A percentile compares a stretch with the other conserved stretches of the same genome.
These are phyloP conservation scores for Chauna torquata DNA, from an alignment of 2,113 vertebrate species.

Conservation along the genomic window DNA sequence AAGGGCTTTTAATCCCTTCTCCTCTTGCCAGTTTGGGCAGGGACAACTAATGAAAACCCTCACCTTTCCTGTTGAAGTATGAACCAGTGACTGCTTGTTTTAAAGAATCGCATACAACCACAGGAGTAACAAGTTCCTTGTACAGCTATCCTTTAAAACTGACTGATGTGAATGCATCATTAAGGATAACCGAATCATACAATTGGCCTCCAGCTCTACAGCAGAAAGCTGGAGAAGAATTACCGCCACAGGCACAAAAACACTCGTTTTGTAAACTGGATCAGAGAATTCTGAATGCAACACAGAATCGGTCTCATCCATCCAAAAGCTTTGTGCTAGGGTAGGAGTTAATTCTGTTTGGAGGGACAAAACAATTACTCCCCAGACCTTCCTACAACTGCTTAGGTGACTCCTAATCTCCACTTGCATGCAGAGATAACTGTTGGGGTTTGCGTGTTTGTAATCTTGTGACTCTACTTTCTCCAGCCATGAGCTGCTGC, in stretches of 20 bases:
- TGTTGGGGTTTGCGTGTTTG: not conserved
- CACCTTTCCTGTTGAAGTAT: not conserved
- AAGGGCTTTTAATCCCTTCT: not conserved
- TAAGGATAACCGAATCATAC: not conserved
- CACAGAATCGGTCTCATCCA: not conserved
- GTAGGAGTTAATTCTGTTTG: not conserved
- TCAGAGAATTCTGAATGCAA: not conserved
- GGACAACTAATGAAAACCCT: not conserved
- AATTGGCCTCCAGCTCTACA: not conserved
- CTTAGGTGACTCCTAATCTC: conserved; percentile 31
- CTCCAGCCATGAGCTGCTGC: not conserved
- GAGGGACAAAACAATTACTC: conserved; percentile 9
- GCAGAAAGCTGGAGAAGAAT: not conserved
- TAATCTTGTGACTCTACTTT: conserved; percentile 54
- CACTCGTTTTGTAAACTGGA: not conserved
- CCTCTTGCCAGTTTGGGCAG: not conserved
- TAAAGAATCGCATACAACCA: not conserved
- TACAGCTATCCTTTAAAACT: not conserved
- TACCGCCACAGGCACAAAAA: not conserved
- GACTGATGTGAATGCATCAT: accelerated
- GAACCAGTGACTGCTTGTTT: not conserved
- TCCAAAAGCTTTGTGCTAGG: not conserved
- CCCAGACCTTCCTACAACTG: conserved; percentile 1
- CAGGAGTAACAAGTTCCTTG: not conserved
- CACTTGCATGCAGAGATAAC: not conserved